A percentile compares a stretch with the other conserved stretches of the same genome.
Evolutionary conservation across 2,113 vertebrate species (phyloP).

Genomic region (Lates calcarifer): DNA sequence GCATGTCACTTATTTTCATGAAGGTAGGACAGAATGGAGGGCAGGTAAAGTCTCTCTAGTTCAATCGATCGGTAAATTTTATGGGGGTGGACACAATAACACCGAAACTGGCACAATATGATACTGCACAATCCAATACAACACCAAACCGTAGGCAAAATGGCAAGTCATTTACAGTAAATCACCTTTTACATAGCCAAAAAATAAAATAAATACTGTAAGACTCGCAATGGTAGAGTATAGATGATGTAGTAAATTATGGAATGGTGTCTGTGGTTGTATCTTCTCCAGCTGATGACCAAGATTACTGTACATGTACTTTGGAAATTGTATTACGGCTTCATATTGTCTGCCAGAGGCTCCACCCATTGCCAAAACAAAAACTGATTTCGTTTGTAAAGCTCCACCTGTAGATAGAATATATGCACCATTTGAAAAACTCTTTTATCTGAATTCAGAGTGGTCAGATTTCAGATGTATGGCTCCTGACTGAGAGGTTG

Average conservation of each 20-base stretch:
- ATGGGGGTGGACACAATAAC: background rate
- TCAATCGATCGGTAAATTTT: background rate
- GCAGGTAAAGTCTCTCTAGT: background rate
- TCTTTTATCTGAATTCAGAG: no score
- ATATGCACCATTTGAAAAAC: background rate
- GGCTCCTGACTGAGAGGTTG: background rate
- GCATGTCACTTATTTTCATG: background rate
- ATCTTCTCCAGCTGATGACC: conserved; percentile 6
- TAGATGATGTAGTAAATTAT: background rate
- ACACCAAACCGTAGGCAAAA: background rate
- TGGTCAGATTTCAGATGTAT: background rate
- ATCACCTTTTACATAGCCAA: background rate
- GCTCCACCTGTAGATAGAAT: background rate
- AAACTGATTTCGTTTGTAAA: background rate
- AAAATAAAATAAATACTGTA: background rate
- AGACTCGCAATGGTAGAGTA: background rate
- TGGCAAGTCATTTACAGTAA: background rate
- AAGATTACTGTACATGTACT: conserved; percentile 3
- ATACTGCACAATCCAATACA: background rate
- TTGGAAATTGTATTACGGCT: background rate
- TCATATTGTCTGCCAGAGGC: background rate
- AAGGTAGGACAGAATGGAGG: background rate
- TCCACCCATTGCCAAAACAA: background rate
- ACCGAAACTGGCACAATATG: background rate
- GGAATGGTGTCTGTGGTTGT: background rate